These are phyloP conservation scores for Misgurnus mizolepis DNA, from an alignment of 2,113 vertebrate species.

Conservation along the genomic window DNA sequence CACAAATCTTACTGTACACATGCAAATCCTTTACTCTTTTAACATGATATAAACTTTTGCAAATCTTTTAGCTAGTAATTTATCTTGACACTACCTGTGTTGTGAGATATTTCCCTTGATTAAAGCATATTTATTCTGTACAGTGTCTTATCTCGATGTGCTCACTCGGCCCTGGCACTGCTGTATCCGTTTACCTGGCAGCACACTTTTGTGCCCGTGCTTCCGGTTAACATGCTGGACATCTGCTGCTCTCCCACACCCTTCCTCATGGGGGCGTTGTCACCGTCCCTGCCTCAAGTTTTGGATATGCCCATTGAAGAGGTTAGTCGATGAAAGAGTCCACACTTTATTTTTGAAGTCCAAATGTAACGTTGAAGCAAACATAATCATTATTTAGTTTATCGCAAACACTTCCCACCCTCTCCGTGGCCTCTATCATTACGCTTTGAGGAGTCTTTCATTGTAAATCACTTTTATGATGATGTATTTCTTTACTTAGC, in stretches of 20 bases:
- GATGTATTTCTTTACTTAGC: too few relatives aligned
- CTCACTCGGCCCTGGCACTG: slow-evolving; percentile 88
- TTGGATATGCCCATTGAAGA: slow-evolving; percentile 94
- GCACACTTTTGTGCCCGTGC: slow-evolving; percentile 94
- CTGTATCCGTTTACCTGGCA: slow-evolving; percentile 99
- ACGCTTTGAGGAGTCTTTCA: too few relatives aligned
- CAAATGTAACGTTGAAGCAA: too few relatives aligned
- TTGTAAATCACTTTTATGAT: too few relatives aligned
- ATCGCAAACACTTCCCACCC: too few relatives aligned
- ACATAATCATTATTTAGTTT: not conserved
- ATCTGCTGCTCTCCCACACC: slow-evolving; percentile 97
- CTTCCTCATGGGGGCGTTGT: slow-evolving; percentile 92
- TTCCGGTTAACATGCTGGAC: slow-evolving; percentile 93
- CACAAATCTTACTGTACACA: too few relatives aligned
- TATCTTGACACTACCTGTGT: too few relatives aligned
- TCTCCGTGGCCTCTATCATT: too few relatives aligned
- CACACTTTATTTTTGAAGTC: not conserved
- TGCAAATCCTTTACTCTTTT: too few relatives aligned
- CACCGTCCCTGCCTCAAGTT: slow-evolving; percentile 86
- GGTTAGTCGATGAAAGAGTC: slow-evolving; percentile 69
- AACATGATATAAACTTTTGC: too few relatives aligned
- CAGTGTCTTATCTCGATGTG: slow-evolving; percentile 91
- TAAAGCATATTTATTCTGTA: not conserved
- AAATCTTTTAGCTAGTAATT: too few relatives aligned
- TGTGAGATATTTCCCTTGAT: too few relatives aligned